phyloP scores from a whole-genome alignment of 30 jellyfish, hydroid and myxozoan species.

The Hydra vulgaris region DNA sequence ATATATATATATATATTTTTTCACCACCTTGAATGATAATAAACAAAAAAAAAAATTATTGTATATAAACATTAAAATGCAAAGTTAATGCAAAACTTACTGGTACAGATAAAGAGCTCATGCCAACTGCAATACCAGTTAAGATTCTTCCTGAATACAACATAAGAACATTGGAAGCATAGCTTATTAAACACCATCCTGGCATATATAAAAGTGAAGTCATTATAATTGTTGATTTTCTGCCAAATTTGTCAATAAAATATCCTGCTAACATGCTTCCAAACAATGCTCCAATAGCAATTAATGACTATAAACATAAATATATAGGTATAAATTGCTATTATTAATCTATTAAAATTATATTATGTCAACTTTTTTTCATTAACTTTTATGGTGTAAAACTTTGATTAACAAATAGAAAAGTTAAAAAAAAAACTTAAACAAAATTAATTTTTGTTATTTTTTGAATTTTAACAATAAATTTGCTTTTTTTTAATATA shows the following conservation, averaged over 20 bases:
- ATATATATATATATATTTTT: too few relatives aligned
- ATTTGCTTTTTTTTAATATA: too few relatives aligned
- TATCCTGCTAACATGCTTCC: constrained; percentile 81
- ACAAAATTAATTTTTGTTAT: too few relatives aligned
- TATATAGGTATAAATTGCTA: background rate
- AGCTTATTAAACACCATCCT: constrained; percentile 76
- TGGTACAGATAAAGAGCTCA: constrained; percentile 76
- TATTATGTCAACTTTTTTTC: too few relatives aligned
- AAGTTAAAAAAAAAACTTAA: too few relatives aligned
- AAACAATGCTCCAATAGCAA: constrained; percentile 79
- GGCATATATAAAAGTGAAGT: constrained; percentile 55
- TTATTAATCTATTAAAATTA: too few relatives aligned
- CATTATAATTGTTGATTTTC: constrained; percentile 63
- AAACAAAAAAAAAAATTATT: too few relatives aligned
- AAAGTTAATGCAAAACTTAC: constrained; percentile 57
- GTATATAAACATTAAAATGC: too few relatives aligned
- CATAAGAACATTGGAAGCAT: constrained; percentile 49
- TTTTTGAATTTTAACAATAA: too few relatives aligned
- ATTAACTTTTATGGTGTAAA: too few relatives aligned
- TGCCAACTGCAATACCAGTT: constrained; percentile 85
- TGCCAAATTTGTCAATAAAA: constrained; percentile 60
- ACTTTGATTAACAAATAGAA: too few relatives aligned
- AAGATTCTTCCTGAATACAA: constrained; percentile 58
- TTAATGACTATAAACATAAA: constrained; percentile 38
- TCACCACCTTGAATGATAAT: too few relatives aligned